These are phyloP conservation scores for Semnornis frantzii DNA, from an alignment of 2,113 vertebrate species.

Conservation along the genomic window DNA sequence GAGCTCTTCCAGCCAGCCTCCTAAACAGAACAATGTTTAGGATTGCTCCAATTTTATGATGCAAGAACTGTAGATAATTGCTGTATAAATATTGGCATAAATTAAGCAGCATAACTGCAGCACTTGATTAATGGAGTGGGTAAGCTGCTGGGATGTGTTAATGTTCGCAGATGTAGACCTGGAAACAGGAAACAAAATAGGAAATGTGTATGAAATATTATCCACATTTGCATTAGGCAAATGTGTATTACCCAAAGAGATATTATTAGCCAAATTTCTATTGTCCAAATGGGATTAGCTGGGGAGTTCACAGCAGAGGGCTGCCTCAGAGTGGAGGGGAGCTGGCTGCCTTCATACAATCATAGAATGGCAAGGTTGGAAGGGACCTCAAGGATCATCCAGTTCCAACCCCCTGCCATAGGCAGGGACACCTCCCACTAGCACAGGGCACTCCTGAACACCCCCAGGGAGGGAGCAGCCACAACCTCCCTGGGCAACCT, in stretches of 20 bases:
- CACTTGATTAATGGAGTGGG: conserved; percentile 36
- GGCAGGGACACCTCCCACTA: too few species aligned
- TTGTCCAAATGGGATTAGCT: neutral
- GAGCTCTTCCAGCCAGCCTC: neutral
- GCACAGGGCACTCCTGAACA: too few species aligned
- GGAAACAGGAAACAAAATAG: neutral
- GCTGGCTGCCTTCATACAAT: neutral
- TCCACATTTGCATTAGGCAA: neutral
- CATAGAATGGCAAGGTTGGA: too few species aligned
- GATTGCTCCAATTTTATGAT: neutral
- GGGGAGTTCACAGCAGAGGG: neutral
- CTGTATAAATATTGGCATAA: conserved; percentile 35
- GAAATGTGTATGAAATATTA: too few species aligned
- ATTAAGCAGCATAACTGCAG: neutral
- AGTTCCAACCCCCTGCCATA: too few species aligned
- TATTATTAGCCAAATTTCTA: neutral
- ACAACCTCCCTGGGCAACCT: too few species aligned
- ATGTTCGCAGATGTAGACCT: neutral
- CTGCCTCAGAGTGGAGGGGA: neutral
- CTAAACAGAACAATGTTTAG: neutral
- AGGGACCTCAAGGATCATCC: too few species aligned
- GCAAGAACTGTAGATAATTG: neutral
- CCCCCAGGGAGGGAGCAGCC: too few species aligned
- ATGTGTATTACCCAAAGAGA: neutral
- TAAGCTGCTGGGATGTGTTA: neutral